Evolutionary conservation across 2,797 vertebrate genomes (phyloP), one percentile per base, ranked within the genome.

Genomic region (Pteronotus mesoamericanus): DNA sequence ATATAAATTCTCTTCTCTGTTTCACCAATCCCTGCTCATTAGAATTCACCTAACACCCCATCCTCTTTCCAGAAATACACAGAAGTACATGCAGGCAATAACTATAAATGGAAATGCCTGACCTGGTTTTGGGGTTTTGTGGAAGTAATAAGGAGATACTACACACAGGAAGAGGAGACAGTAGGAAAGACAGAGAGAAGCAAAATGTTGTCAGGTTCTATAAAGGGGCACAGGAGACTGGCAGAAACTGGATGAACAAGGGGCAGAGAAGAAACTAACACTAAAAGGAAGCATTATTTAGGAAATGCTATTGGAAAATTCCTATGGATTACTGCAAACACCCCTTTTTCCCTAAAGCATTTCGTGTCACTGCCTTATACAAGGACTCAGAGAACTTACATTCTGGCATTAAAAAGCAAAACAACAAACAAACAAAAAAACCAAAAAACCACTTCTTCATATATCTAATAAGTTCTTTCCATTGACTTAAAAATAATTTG

Each of bases 41-140:
- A 88, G 34, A 18, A 83, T 86, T 83, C 42, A 26, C 89, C 37
- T 16, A 87, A 48, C n/a, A 88, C 5, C n/a, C 10, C 55, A 82
- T 37, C 9, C 26, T 72, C 26, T 95, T 78, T 85, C 79, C 42
- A 51, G 72, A 94, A 94, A 93, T 51, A 79, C 2, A 10, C 19
- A 59, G 42, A 78, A 51, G 29, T 32, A 6, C 55, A 51, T 10
- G 77, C 9, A 88, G 51, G 90, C 61, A 57, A 55, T 39, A 82
- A 86, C 86, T 78, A 92, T 72, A 85, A 92, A 74, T 88, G n/a
- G 55, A 94, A 94, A n/a, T 75, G 77, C 66, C 53, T 82, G 59
- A 32, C 46, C 51, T 94, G 18, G 78, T 79, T 96, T 91, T 37
- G 32, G 32, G 29, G 32, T 83, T 95, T 94, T 75, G 5, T 83